A percentile compares a stretch with the other conserved stretches of the same genome.
Evolutionary conservation across 2,113 vertebrate genomes (phyloP).

Genomic region (Cyprinodon tularosa): DNA sequence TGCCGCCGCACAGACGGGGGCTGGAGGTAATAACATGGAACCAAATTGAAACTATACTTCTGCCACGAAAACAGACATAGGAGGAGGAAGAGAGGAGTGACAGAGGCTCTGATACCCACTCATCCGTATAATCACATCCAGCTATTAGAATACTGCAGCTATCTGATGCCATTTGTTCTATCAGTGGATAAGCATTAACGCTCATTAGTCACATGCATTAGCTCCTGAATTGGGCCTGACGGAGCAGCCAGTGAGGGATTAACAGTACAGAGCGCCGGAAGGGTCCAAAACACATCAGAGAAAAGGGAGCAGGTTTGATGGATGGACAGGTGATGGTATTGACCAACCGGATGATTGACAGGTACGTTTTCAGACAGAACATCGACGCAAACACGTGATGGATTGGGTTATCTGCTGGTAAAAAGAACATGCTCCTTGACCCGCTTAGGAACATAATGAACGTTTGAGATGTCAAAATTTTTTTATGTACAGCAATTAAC

Average conservation of each 20-base stretch:
- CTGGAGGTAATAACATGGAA: slow-evolving; percentile 49
- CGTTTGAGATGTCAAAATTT: too few relatives aligned
- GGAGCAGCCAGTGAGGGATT: slow-evolving; percentile 44
- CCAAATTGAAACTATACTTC: slow-evolving; percentile 41
- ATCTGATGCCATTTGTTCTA: slow-evolving; percentile 72
- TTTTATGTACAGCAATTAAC: too few relatives aligned
- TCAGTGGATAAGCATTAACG: slow-evolving; percentile 67
- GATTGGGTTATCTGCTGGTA: slow-evolving; percentile 5
- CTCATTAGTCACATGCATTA: slow-evolving; percentile 72
- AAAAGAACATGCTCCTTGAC: slow-evolving; percentile 10
- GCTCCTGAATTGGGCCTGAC: slow-evolving; percentile 60
- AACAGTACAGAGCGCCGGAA: not conserved
- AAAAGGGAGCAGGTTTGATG: not conserved
- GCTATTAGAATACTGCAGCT: slow-evolving; percentile 56
- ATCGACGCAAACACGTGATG: slow-evolving; percentile 19
- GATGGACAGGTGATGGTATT: slow-evolving; percentile 27
- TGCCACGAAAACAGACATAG: slow-evolving; percentile 18
- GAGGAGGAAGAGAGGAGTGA: slow-evolving; percentile 40
- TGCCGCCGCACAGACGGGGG: not conserved
- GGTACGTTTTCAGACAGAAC: slow-evolving; percentile 1
- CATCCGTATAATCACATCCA: slow-evolving; percentile 67
- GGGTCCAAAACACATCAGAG: slow-evolving; percentile 4
- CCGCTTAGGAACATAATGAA: too few relatives aligned
- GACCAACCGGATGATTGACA: slow-evolving; percentile 24
- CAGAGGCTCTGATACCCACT: slow-evolving; percentile 50